A percentile compares a stretch with the other conserved stretches of the same genome.
phyloP scores from a whole-genome alignment of 2,113 vertebrate species.

The Myotis brandtii region DNA sequence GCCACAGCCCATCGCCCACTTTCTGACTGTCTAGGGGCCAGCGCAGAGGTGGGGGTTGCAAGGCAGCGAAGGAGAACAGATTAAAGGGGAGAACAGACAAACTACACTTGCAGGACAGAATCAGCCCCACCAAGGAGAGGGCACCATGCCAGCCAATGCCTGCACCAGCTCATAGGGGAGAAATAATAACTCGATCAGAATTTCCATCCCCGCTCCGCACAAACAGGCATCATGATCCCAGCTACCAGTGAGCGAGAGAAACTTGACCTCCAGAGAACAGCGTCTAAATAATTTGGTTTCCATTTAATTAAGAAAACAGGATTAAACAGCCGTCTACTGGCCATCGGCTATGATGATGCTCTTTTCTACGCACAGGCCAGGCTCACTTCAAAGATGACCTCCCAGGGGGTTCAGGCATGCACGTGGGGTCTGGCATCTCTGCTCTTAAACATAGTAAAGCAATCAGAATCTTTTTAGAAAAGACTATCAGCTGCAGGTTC shows the following conservation, averaged over 20 bases:
- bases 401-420: conserved; percentile 29
- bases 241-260: background rate
- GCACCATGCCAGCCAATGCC: background rate
- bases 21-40: background rate
- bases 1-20: background rate
- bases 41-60: background rate
- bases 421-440: conserved; percentile 41
- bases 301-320: conserved; percentile 74
- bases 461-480: conserved; percentile 52
- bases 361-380: conserved; percentile 42
- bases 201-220: conserved; percentile 51
- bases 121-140: background rate
- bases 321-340: conserved; percentile 53
- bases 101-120: background rate
- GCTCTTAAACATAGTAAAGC: conserved; percentile 19
- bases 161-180: background rate
- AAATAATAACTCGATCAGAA: background rate
- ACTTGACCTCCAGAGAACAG: background rate
- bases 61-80: background rate
- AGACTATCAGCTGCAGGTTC: background rate
- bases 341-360: conserved; percentile 50
- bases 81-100: background rate
- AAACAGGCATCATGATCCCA: background rate
- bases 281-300: conserved; percentile 58
- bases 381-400: background rate